Evolutionary conservation across 2,113 vertebrate species (phyloP), one percentile per base, ranked within the genome.

Genomic region (Lepisosteus oculatus): DNA sequence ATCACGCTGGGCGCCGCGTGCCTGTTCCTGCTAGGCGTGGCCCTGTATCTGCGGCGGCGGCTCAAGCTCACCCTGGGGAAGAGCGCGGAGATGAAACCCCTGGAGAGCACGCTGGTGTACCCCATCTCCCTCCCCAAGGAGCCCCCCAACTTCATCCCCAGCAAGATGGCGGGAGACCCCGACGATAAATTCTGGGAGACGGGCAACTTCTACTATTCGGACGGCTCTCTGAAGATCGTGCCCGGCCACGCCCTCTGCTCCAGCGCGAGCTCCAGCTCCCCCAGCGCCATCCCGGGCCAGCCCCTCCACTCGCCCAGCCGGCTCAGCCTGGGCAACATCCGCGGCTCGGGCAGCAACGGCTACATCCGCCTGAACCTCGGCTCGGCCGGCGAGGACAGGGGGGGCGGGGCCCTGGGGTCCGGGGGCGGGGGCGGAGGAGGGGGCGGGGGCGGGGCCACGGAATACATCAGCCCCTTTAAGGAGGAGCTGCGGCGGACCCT

Each of bases 111-210:
- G 4, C 76, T 96, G 76, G 96, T 97, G 3, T 98, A 98, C 81
- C 97, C 97, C 54, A 94, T 97, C 74, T 95, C 95, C 55, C 79
- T 97, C 57, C 96, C 97, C 73, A 97, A 97, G 79, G 96, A 97
- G 68, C 92, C 95, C 0, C 89, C 95, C 14, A 94, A 89, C 0
- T 97, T 98, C 4, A 90, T 93, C 1, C 93, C 96, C 6, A 95
- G 94, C 81, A 92, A 92, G 82, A 92, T 92, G 90, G 85, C 90
- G 65, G 83, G 79, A 3, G 87, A 93, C 0, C 85, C 86, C 0
- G 95, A 97, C 69, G 94, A 96, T 0, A 94, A 96, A 0, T 95
- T 99, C 65, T 99, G 97, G 97, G 96, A 98, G 77, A 95, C 96
- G 0, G 92, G 95, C 8, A 96, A 95, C 71, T 99, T 96, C 74